Percentiles rank a stretch among this genome's conserved stretches.
phyloP scores from a whole-genome alignment of 2,888 invertebrate species.

The Pseudococcus longispinus region DNA sequence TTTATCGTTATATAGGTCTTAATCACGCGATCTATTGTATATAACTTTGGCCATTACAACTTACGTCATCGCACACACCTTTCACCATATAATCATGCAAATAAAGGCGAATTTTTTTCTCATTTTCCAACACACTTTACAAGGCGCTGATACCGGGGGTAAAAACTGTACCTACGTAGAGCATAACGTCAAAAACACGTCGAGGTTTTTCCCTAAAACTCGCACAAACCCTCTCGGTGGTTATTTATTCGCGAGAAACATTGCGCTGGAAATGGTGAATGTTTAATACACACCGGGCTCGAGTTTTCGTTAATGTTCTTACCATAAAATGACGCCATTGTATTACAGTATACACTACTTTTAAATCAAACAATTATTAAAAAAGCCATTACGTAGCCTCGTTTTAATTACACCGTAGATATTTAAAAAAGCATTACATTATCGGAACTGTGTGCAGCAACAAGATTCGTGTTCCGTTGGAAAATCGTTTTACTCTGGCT shows the following conservation, averaged over 20 bases:
- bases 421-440: background rate
- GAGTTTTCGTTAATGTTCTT: background rate
- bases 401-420: background rate
- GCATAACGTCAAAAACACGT: background rate
- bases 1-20: background rate
- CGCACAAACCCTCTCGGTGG: background rate
- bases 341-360: background rate
- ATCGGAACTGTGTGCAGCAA: background rate
- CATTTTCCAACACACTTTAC: background rate
- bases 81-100: conserved; percentile 7
- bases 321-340: background rate
- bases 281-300: background rate
- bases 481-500: background rate
- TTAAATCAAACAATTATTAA: background rate
- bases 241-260: background rate
- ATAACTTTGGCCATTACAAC: background rate
- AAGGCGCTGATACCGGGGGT: background rate
- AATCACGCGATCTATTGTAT: background rate
- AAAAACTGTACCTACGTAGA: too few species aligned
- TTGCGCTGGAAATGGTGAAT: background rate
- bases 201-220: background rate
- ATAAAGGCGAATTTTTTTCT: background rate
- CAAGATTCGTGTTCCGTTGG: background rate
- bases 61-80: background rate
- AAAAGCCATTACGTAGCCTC: background rate